Evolutionary conservation across 2,113 vertebrate species (phyloP).

Genomic region (Thinocorus orbignyianus): DNA sequence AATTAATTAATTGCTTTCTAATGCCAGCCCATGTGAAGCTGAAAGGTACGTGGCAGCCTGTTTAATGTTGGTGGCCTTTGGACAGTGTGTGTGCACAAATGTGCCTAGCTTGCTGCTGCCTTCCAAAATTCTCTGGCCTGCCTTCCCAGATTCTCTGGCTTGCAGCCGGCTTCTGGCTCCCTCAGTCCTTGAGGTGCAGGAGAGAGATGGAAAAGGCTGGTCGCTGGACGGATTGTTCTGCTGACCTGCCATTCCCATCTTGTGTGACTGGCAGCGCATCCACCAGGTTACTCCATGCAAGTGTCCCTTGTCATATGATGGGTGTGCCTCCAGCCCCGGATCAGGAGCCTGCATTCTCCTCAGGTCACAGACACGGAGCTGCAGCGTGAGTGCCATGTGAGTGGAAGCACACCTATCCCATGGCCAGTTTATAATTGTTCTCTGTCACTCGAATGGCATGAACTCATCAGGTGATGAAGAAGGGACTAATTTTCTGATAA

Average conservation of each 20-base stretch:
- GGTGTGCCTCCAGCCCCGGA: accelerated
- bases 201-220: neutral
- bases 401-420: neutral
- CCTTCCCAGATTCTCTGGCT: neutral
- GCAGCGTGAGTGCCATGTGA: accelerated
- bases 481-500: neutral
- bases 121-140: neutral
- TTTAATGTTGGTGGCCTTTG: neutral
- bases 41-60: neutral
- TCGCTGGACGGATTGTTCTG: neutral
- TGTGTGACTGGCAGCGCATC: neutral
- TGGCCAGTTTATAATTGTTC: neutral
- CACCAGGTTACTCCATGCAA: neutral
- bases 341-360: neutral
- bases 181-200: accelerated
- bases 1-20: conserved; percentile 8
- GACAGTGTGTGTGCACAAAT: neutral
- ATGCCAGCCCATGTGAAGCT: neutral
- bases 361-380: neutral
- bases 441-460: neutral
- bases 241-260: neutral
- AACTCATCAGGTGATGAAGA: neutral
- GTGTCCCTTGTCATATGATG: neutral
- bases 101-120: neutral
- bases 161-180: neutral